Base-by-base conservation (phyloP, 2,113 vertebrate species). In the Eidolon helvum region DNA sequence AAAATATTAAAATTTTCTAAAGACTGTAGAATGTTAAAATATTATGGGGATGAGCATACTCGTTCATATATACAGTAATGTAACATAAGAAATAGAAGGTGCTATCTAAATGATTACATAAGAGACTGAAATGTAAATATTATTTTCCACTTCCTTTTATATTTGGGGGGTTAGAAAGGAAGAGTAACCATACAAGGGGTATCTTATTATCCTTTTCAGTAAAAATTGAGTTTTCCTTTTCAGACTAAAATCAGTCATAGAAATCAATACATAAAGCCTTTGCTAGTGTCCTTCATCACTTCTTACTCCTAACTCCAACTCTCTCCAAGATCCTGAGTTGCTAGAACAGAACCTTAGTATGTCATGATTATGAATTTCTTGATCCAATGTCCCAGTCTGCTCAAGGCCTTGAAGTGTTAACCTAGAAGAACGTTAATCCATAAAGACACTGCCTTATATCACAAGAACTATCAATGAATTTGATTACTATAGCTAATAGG, bases 211-310 rank as follows among this genome's bases (percentile, higher is more conserved):
- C 24, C 66, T 95, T 93, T 96, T 84, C 26, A 43, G 2, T 83
- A 84, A 89, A 33, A 95, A 85, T 1, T 5, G 2, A 78, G 26
- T 87, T 88, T 95, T 91, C 66, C 96, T 93, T 93, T 96, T 88
- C 63, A 91, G 35, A 87, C 48, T 93, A 87, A 83, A 93, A 93
- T 82, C 38, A 63, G 19, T 83, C 75, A 57, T 11, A 96, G 79
- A 90, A 89, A 80, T 74, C 43, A 95, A 43, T 63, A 87, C 7
- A 15, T 48, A 91, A 88, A 89, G 83, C 7, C 45, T 79, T 80
- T 80, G 40, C 38, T 74, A 55, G 18, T 48, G 43, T n/a, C 43
- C 10, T 22, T 59, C 26, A 85, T 30, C 38, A 79, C 15, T 38
- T 24, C 48, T 78, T 79, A 91, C 24, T 87, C 35, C 35, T 77